phyloP scores from a whole-genome alignment of 2,113 vertebrate genomes.

The Dasyornis broadbenti region DNA sequence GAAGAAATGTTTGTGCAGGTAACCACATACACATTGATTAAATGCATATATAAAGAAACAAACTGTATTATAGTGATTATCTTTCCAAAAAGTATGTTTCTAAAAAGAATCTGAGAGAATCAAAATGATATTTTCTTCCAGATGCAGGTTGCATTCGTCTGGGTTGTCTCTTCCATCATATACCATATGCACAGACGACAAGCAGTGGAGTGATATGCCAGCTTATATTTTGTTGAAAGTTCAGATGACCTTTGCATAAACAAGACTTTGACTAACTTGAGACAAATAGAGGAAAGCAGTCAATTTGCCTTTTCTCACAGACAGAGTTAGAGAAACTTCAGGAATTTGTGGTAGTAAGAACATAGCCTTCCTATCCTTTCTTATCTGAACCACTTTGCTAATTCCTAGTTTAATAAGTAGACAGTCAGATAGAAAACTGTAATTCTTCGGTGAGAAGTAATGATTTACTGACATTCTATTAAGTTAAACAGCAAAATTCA shows the following conservation, averaged over 20 bases:
- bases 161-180: neutral
- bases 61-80: neutral
- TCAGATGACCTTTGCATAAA: neutral
- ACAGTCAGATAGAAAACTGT: neutral
- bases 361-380: neutral
- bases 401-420: neutral
- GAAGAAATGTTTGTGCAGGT: neutral
- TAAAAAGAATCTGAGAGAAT: neutral
- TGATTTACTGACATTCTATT: neutral
- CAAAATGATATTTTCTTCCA: neutral
- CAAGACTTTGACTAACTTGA: neutral
- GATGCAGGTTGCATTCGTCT: neutral
- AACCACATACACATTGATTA: too few relatives aligned
- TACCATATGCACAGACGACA: neutral
- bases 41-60: neutral
- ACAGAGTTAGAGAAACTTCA: neutral
- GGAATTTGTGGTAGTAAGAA: neutral
- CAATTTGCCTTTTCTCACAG: neutral
- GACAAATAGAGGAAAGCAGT: neutral
- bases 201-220: neutral
- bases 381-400: neutral
- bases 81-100: neutral
- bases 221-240: neutral
- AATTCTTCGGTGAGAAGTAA: neutral
- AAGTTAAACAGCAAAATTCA: neutral